These are phyloP conservation scores for Lamellibrachia satsuma DNA, from an alignment of 2,888 invertebrate genomes.

Conservation along the genomic window DNA sequence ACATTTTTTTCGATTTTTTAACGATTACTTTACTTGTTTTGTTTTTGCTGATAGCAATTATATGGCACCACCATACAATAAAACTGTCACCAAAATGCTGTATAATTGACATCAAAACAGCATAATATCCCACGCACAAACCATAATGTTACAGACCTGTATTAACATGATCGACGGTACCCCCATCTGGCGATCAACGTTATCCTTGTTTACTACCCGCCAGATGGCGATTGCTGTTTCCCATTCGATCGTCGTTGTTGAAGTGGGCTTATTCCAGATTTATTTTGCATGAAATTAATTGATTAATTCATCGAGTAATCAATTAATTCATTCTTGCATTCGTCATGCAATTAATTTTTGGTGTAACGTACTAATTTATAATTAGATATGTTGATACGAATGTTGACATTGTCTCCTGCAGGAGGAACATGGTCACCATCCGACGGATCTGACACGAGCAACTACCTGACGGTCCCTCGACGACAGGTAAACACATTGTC, in stretches of 20 bases:
- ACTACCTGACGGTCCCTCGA: constrained; percentile 11
- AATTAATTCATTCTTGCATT: too few relatives aligned
- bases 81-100: neutral
- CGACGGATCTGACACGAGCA: constrained; percentile 1
- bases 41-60: too few relatives aligned
- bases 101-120: too few relatives aligned
- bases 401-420: neutral
- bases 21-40: neutral
- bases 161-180: neutral
- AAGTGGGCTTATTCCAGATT: neutral
- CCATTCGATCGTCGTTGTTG: neutral
- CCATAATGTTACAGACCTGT: neutral
- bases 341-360: too few relatives aligned
- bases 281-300: too few relatives aligned
- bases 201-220: neutral
- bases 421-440: neutral
- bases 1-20: neutral
- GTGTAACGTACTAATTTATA: neutral
- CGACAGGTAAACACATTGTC: neutral
- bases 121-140: neutral
- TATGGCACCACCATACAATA: neutral
- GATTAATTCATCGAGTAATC: too few relatives aligned
- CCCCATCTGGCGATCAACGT: neutral
- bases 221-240: neutral
- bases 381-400: neutral